Evolutionary conservation across 2,113 vertebrate species (phyloP).

Genomic region (Macroglossus sobrinus): DNA sequence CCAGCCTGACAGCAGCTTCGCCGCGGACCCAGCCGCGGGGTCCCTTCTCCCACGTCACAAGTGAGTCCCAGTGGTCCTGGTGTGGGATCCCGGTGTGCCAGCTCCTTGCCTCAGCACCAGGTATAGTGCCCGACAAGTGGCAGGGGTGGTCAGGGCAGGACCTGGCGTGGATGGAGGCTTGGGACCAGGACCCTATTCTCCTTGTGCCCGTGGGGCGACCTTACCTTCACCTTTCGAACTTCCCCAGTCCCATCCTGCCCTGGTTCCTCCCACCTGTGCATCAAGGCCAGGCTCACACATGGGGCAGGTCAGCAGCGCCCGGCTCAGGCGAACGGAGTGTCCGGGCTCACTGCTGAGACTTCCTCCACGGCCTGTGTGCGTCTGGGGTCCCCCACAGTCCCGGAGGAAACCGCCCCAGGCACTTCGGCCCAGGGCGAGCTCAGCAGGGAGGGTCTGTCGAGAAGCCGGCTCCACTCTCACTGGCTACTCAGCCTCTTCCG

Average conservation of each 20-base stretch:
- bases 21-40: neutral
- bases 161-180: neutral
- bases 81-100: no score
- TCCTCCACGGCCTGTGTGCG: neutral
- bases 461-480: fast-evolving
- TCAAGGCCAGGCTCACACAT: neutral
- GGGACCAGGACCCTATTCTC: neutral
- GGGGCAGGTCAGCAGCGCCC: neutral
- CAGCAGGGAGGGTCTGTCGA: neutral
- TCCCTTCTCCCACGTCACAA: neutral
- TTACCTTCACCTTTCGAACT: neutral
- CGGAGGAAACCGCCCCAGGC: neutral
- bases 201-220: neutral
- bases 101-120: neutral
- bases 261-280: no score
- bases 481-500: conserved; percentile 90
- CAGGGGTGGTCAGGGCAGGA: neutral
- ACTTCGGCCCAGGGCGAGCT: neutral
- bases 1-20: neutral
- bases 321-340: neutral
- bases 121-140: neutral
- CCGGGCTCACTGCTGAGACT: neutral
- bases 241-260: neutral
- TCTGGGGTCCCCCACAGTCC: fast-evolving
- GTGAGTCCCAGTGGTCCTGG: neutral